Base-by-base conservation (phyloP, 1,140 invertebrate genomes). In the Lysiphlebus fabarum region DNA sequence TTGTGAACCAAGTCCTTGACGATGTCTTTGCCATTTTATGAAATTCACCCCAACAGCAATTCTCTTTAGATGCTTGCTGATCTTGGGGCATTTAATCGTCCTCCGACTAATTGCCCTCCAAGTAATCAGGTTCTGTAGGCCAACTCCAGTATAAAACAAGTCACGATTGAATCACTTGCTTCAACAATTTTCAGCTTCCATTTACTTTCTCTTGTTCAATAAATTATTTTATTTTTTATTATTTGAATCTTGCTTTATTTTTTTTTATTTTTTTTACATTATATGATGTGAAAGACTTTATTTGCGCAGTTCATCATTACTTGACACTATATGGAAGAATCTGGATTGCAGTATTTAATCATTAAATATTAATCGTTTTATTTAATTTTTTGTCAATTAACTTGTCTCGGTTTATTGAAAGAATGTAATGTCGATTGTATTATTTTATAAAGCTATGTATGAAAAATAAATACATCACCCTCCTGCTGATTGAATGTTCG, bases 361-460 rank as follows among this genome's bases (percentile, higher is more conserved):
- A 59, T 59, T 59, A 59, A 53, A 59, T 59, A 59, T 59, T 59
- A 59, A 59, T 59, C 50, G 50, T 42, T 55, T n/a, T n/a, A n/a
- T n/a, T n/a, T n/a, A n/a, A 55, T 42, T 44, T 26, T 17, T 5
- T 40, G 5, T 40, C 38, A 7, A 7, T 40, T 40, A 9, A 9
- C 45, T 9, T 7, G n/a, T 17, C 38, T 40, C 10, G 38, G 38
- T 40, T 40, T 33, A 34, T 26, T 41, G 45, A 26, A 26, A 4
- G 17, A 26, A 26, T 26, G 2, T 4, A 26, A 26, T 26, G 17
- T 26, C 4, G 17, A 26, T n/a, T 26, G 17, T 4, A 26, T 26
- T 26, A 26, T 26, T 26, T 26, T 26, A 4, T 26, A 37, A 2
- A 26, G n/a, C 7, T 7, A 47, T 47, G 3, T 26, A 5, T 47